Evolutionary conservation across 2,888 invertebrate species (phyloP).

Genomic region (Agrochola lychnidis): DNA sequence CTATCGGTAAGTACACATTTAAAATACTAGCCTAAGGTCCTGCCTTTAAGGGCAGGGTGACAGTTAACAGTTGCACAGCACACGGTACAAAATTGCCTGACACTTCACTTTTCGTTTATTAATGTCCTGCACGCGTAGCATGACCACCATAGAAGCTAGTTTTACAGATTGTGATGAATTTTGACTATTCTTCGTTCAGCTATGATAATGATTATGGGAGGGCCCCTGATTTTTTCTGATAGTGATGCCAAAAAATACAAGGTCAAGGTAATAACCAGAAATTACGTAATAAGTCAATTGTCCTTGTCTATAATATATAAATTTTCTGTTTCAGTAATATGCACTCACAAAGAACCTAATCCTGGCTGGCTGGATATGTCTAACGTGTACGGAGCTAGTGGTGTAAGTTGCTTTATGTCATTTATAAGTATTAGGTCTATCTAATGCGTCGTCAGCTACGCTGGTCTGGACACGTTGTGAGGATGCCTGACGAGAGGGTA

Average conservation of each 20-base stretch:
- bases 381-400: conserved; percentile 94
- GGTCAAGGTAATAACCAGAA: neutral
- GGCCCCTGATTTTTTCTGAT: neutral
- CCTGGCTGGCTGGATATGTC: conserved; percentile 96
- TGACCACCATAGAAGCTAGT: too few species aligned
- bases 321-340: conserved; percentile 91
- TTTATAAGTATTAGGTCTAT: too few species aligned
- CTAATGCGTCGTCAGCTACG: too few species aligned
- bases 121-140: neutral
- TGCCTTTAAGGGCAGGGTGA: neutral
- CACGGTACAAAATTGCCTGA: neutral
- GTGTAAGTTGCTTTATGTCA: conserved; percentile 83
- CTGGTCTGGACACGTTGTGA: too few species aligned
- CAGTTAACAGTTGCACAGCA: neutral
- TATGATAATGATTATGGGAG: neutral
- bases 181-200: neutral
- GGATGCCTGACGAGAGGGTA: too few species aligned
- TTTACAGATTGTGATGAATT: too few species aligned
- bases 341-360: conserved; percentile 93
- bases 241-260: neutral
- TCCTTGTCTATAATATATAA: too few species aligned
- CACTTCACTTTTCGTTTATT: neutral
- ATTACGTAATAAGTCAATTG: neutral
- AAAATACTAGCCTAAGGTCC: neutral
- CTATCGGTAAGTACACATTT: conserved; percentile 92